phyloP scores from a whole-genome alignment of 2,888 invertebrate genomes.

The Eupithecia subfuscata region DNA sequence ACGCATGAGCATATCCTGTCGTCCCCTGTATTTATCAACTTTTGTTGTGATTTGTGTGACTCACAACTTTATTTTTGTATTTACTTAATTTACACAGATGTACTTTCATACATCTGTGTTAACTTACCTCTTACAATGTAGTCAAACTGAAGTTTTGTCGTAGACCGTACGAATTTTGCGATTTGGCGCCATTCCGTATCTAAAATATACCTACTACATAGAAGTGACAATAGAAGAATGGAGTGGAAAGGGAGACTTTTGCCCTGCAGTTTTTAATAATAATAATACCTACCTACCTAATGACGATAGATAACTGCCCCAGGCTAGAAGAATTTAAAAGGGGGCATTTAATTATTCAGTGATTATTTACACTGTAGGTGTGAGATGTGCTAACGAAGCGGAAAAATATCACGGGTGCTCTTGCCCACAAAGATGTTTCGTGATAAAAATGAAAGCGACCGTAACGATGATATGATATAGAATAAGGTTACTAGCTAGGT shows the following conservation, averaged over 20 bases:
- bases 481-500: not conserved
- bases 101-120: too few species aligned
- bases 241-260: too few species aligned
- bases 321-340: not conserved
- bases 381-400: not conserved
- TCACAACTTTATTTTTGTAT: constrained; percentile 1
- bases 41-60: constrained; percentile 9
- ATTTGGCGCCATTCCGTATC: not conserved
- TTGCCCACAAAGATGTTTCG: not conserved
- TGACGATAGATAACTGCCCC: too few species aligned
- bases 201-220: too few species aligned
- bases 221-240: too few species aligned
- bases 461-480: not conserved
- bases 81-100: too few species aligned
- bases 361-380: not conserved
- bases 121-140: not conserved
- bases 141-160: not conserved
- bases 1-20: constrained; percentile 30
- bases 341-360: not conserved
- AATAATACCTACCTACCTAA: too few species aligned
- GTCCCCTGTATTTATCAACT: not conserved
- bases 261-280: too few species aligned
- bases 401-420: not conserved
- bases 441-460: not conserved
- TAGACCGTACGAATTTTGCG: not conserved